A percentile compares a stretch with the other conserved stretches of the same genome.
phyloP scores from a whole-genome alignment of 2,888 invertebrate species.

The Thereva nobilitata region DNA sequence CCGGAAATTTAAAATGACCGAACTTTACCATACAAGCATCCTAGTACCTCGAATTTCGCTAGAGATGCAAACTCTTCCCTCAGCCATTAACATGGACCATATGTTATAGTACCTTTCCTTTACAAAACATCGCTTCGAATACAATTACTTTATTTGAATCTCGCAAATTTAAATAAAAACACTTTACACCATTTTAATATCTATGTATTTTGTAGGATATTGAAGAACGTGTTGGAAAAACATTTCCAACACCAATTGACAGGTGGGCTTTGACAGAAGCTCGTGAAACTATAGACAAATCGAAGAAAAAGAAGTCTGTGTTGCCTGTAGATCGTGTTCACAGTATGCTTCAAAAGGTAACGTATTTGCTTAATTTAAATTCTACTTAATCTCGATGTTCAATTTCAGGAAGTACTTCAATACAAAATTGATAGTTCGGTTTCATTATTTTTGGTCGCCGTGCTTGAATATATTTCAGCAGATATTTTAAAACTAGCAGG shows the following conservation, averaged over 20 bases:
- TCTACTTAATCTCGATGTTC: background rate
- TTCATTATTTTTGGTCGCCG: constrained; percentile 87
- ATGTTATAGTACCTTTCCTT: too few species aligned
- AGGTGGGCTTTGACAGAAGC: constrained; percentile 92
- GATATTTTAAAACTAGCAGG: constrained; percentile 95
- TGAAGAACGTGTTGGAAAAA: constrained; percentile 87
- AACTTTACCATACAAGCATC: too few species aligned
- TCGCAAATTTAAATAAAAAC: constrained; percentile 1
- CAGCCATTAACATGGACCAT: too few species aligned
- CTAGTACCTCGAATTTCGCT: too few species aligned
- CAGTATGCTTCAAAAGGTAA: constrained; percentile 78
- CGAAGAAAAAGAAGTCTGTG: constrained; percentile 75
- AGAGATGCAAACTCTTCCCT: too few species aligned
- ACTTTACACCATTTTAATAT: too few species aligned
- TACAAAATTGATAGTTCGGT: constrained; percentile 88
- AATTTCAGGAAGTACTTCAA: constrained; percentile 74
- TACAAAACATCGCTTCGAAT: too few species aligned
- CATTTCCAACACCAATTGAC: constrained; percentile 94
- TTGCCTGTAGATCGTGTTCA: constrained; percentile 90
- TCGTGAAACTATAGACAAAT: constrained; percentile 77
- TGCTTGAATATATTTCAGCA: constrained; percentile 92
- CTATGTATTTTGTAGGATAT: constrained; percentile 69
- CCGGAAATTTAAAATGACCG: too few species aligned
- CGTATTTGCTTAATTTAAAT: constrained; percentile 19
- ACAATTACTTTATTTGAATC: too few species aligned